Conservation (phyloP, 2,797 vertebrate genomes). For the Myripristis jacobus region DNA sequence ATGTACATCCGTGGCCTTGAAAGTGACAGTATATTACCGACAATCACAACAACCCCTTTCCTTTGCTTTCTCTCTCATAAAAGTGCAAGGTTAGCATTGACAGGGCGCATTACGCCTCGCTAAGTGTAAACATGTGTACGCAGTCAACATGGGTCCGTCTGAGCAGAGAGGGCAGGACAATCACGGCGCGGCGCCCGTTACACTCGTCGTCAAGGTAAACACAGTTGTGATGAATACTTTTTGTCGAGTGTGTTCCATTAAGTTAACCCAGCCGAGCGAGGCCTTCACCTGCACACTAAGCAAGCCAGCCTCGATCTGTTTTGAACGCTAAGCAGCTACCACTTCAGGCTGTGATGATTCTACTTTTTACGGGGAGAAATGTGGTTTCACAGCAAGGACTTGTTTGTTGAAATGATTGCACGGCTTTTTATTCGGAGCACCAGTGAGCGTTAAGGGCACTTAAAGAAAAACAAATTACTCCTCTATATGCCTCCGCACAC, state of each 20-base stretch:
- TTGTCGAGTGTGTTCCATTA: slow-evolving; percentile 1
- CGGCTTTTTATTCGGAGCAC: slow-evolving; percentile 18
- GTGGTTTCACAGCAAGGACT: slow-evolving; percentile 11
- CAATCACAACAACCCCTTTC: background rate
- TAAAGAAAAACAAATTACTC: slow-evolving; percentile 55
- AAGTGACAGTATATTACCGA: too few species aligned
- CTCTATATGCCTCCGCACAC: background rate
- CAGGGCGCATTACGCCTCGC: background rate
- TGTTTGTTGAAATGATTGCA: slow-evolving; percentile 40
- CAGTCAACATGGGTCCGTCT: background rate
- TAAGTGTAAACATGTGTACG: background rate
- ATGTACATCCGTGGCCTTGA: too few species aligned
- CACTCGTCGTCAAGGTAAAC: background rate
- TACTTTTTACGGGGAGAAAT: slow-evolving; percentile 26
- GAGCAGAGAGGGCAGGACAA: background rate
- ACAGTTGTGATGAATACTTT: background rate
- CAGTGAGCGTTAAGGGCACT: slow-evolving; percentile 36
- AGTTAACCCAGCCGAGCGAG: slow-evolving; percentile 9
- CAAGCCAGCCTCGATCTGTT: slow-evolving; percentile 19
- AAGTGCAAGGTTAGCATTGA: background rate
- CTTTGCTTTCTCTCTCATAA: background rate
- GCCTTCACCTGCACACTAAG: slow-evolving; percentile 28
- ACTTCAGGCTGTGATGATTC: slow-evolving; percentile 37
- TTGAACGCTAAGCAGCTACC: slow-evolving; percentile 34
- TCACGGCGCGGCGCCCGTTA: background rate